Evolutionary conservation across 1,140 invertebrate species (phyloP), one percentile per base, ranked within the genome.

Genomic region (Meteorus sp.): DNA sequence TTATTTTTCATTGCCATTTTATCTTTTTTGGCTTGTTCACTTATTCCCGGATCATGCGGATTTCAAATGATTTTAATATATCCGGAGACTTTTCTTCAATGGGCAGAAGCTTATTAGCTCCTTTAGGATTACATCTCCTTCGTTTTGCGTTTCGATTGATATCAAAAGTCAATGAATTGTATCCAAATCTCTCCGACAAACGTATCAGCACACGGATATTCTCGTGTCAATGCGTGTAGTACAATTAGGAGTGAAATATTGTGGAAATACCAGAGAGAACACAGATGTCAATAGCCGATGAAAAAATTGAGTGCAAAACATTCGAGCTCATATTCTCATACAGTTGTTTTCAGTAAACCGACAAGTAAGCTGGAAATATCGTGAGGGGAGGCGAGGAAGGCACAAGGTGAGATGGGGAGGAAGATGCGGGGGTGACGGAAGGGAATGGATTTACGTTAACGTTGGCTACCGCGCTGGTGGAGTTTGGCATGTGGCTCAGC

Each of bases 11-110:
- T 31, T 52, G 20, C 37, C 33, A 52, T 52, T 31, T 22, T 52
- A 15, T 22, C 25, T 37, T 52, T 22, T 52, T 35, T 52, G 11
- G 23, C 6, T 48, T 29, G 27, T 37, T 35, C 15, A 22, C 31
- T 35, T 31, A 52, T 52, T 31, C 50, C 31, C 31, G 50, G 50
- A 52, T 52, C 50, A 52, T 35, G 37, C 50, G 20, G 50, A 48
- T 23, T 27, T 48, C 17, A 11, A 27, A 48, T 48, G 31, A 23
- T 48, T 48, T 15, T 27, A 27, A 48, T 48, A 23, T 29, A 25
- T 48, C 27, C 25, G 45, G 45, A 31, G n/a, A n/a, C n/a, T 2
- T 31, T 19, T 17, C 17, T 27, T 13, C 31, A 13, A 48, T 13
- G 45, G 22, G 31, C 45, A 48, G 31, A 48, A 48, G 45, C 45